phyloP scores from a whole-genome alignment of 2,113 vertebrate genomes.

The Steatornis caripensis region DNA sequence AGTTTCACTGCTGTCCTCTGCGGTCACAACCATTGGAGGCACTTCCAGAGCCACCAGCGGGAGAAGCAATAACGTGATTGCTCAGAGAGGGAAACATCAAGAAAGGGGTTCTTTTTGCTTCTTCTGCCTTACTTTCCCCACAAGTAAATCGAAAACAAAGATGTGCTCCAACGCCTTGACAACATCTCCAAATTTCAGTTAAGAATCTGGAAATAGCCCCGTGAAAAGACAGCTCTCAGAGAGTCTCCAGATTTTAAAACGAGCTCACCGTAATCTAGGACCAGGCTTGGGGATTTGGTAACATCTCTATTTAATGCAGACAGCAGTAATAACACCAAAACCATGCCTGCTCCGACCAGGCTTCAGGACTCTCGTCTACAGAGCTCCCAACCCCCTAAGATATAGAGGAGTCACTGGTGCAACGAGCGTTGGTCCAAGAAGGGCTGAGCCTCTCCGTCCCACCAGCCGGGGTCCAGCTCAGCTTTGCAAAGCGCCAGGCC shows the following conservation, averaged over 20 bases:
- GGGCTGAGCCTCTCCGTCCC: background rate
- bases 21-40: background rate
- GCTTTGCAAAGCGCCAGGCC: background rate
- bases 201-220: background rate
- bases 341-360: background rate
- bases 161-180: background rate
- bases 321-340: background rate
- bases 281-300: background rate
- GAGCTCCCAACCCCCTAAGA: background rate
- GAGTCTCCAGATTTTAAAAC: background rate
- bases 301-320: background rate
- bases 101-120: background rate
- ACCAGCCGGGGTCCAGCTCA: background rate
- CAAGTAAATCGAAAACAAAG: background rate
- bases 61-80: background rate
- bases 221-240: background rate
- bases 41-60: background rate
- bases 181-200: background rate
- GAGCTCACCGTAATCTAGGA: background rate
- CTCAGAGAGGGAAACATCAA: background rate
- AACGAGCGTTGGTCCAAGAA: fast-evolving
- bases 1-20: background rate
- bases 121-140: background rate
- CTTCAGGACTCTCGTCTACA: background rate
- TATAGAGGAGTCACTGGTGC: background rate